Base-by-base conservation (phyloP, 1,140 invertebrate genomes). In the Thaumatotibia leucotreta region DNA sequence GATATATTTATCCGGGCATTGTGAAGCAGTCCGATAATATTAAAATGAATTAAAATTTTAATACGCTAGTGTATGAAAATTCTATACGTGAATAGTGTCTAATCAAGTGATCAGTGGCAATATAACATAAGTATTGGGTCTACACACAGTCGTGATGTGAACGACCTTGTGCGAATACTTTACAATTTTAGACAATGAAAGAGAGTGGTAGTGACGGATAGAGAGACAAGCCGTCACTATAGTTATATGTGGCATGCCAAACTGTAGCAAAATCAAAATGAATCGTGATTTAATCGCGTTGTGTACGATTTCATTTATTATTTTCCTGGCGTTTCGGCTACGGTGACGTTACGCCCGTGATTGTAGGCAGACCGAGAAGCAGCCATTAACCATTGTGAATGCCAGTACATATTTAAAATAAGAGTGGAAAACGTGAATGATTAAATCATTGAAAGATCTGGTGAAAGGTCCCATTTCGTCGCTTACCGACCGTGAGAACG, bases 71-170 rank as follows among this genome's bases (percentile, higher is more conserved):
- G 17, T 20, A 45, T 45, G 17, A 20, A 45, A n/a, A n/a, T n/a
- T n/a, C n/a, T n/a, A n/a, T n/a, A n/a, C n/a, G n/a, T n/a, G n/a
- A n/a, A 20, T 8, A 17, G 9, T 20, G 14, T 20, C 17, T 20
- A 45, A 45, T 45, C 39, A 45, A 45, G 39, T 45, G 20, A 45
- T 45, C 39, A 45, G 39, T 17, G n/a, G n/a, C n/a, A 20, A 45
- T 20, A 9, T 5, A 45, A 45, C 17, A 17, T 45, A 45, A 45
- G 39, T 45, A 45, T 45, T 45, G 39, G 39, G 39, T 20, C 20
- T 45, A 45, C 39, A 39, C 35, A 45, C 39, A 17, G 50, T 58
- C 52, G 52, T 58, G 52, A 58, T 58, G 52, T 58, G 52, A n/a
- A 31, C 52, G 52, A 58, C 52, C 52, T 58, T 58, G 52, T 27